Evolutionary conservation across 2,113 vertebrate species (phyloP), one percentile per base, ranked within the genome.

Genomic region (Agelaius tricolor): DNA sequence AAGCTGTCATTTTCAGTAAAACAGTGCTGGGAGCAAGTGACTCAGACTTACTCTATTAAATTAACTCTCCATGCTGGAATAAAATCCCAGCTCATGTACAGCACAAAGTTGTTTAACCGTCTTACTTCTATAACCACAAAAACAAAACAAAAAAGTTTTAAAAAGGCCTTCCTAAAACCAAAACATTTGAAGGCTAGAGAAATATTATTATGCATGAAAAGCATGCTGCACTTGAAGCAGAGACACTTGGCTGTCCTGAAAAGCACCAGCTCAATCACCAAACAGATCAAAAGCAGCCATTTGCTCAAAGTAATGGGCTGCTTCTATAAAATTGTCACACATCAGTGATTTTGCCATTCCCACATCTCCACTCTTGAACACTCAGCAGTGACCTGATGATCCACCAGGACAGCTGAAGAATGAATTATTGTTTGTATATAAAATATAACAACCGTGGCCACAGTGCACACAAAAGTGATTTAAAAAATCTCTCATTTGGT

Each of bases 211-310:
- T 54, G 47, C 46, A 85, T 43, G 35, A 84, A 79, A 96, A 95
- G 77, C 3, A 7, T 22, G n/a, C 76, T 39, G 41, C 35, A 54
- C 27, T 87, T 89, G 57, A 55, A 96, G 51, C 66, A 67, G 41
- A 89, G 49, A 91, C 49, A 57, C 20, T 51, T 84, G 52, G 35
- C 74, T 77, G 47, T 85, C 71, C 84, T 30, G 44, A 89, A 41
- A 35, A 71, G 83, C 85, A 84, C 13, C 57, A 73, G 55, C 72
- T 94, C 93, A 80, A 74, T 91, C 90, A 82, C 28, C 49, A 69
- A 43, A 49, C 73, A 86, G 68, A 92, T 91, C 65, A 95, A 97
- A 93, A 75, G 61, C 49, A 94, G 79, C 39, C 43, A 89, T 91
- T 95, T 95, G 69, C 86, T 81, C 55, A 13, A 77, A 93, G 81